Evolutionary conservation across 1,140 invertebrate genomes (phyloP), one percentile per base, ranked within the genome.

Genomic region (Diabrotica virgifera): DNA sequence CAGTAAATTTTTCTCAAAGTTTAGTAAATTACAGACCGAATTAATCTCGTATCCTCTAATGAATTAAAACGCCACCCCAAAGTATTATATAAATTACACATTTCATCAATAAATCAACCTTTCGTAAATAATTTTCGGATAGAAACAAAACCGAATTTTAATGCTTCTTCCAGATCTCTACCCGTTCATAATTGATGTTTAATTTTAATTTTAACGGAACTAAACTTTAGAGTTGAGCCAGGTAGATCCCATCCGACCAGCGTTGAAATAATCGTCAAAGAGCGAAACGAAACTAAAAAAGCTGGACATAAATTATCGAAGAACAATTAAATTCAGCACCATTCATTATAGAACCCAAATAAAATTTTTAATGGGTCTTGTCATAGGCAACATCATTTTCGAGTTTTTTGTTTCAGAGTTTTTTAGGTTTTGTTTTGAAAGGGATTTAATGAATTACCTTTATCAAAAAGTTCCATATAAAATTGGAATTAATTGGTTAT

Each of bases 271-370:
- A 58, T 58, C 56, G 56, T 58, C 56, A 58, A 59, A 59, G 58
- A 37, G 40, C 40, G 24, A 35, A 59, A 59, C 37, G 58, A 59
- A 59, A 46, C 36, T 40, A 8, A 37, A 59, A 59, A 59, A 50
- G 37, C 8, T 35, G n/a, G 58, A 59, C 58, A 59, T 59, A 59
- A 59, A 59, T 59, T 59, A 59, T 59, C 58, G 58, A 59, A 59
- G 37, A 59, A 59, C 58, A 59, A 59, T 59, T 59, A 59, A 59
- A 59, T 59, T 59, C 58, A 59, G 58, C 58, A 59, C 58, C 58
- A 59, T 59, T 40, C 58, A 59, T 59, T 59, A 59, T 46, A 51
- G 58, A 51, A 51, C 58, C 58, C 58, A 59, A 59, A 59, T 59
- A 59, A 59, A 59, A 59, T 14, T 59, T 59, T 59, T 59, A 59